These are phyloP conservation scores for Rhabdophis nuchalis DNA, from an alignment of 2,797 vertebrate genomes.

Conservation along the genomic window DNA sequence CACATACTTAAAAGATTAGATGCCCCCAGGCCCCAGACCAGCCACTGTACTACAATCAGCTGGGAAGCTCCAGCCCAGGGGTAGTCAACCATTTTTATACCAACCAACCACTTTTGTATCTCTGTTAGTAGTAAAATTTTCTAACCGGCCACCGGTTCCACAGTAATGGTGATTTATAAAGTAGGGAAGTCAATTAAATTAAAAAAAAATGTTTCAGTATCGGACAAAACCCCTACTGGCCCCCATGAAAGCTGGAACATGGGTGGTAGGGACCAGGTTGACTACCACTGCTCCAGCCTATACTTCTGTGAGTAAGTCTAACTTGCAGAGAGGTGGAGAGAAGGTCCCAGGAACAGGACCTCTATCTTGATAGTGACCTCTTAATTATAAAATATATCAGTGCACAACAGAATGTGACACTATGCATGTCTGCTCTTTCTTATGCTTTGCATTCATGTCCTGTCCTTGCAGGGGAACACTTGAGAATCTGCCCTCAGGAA, in stretches of 20 bases:
- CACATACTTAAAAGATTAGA: not conserved
- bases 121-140: too few relatives aligned
- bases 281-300: too few relatives aligned
- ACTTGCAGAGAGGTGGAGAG: not conserved
- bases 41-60: not conserved
- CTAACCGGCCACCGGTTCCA: too few relatives aligned
- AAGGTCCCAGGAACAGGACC: not conserved
- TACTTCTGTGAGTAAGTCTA: not conserved
- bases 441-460: conserved; percentile 16
- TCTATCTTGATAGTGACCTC: not conserved
- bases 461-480: conserved; percentile 83
- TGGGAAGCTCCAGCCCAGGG: too few relatives aligned
- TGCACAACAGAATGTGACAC: not conserved
- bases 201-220: too few relatives aligned
- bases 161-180: too few relatives aligned
- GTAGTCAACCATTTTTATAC: too few relatives aligned
- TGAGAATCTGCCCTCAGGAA: conserved; percentile 88
- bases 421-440: not conserved
- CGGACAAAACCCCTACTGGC: too few relatives aligned
- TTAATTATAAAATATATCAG: not conserved
- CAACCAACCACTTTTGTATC: too few relatives aligned
- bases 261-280: too few relatives aligned
- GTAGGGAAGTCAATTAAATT: too few relatives aligned
- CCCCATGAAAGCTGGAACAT: too few relatives aligned
- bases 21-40: not conserved